phyloP scores from a whole-genome alignment of 2,888 invertebrate species.

The Dilophus febrilis region DNA sequence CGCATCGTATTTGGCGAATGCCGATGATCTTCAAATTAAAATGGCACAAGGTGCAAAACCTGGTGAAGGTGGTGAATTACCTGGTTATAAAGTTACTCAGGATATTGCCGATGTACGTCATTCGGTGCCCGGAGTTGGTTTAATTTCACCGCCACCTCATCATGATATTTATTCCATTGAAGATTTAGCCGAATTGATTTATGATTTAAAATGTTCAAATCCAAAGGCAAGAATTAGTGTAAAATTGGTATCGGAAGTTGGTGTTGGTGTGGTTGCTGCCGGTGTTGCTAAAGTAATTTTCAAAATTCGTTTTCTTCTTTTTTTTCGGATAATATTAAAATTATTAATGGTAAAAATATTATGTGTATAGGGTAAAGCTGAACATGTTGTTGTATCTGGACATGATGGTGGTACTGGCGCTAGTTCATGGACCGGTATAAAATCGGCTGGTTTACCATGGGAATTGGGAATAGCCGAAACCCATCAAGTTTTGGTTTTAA shows the following conservation, averaged over 20 bases:
- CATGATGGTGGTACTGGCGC: constrained; percentile 99
- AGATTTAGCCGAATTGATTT: constrained; percentile 94
- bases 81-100: constrained; percentile 78
- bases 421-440: constrained; percentile 98
- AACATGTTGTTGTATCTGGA: constrained; percentile 96
- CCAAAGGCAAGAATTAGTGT: constrained; percentile 90
- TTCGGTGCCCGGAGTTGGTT: constrained; percentile 89
- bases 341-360: too few species aligned
- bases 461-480: constrained; percentile 97
- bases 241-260: constrained; percentile 95
- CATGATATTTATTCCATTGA: constrained; percentile 99
- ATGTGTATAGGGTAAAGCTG: constrained; percentile 83
- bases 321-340: too few species aligned
- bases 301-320: constrained; percentile 2
- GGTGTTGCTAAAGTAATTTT: constrained; percentile 79
- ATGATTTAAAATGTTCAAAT: constrained; percentile 95
- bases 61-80: constrained; percentile 95
- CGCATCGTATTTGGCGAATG: constrained; percentile 89
- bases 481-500: constrained; percentile 88
- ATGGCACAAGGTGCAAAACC: constrained; percentile 99
- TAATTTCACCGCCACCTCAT: constrained; percentile 98
- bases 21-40: constrained; percentile 97
- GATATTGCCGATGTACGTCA: constrained; percentile 81
- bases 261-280: constrained; percentile 97
- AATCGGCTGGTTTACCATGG: constrained; percentile 95